Conservation (phyloP, 2,797 vertebrate genomes). For the Sebastes ruberrimus region DNA sequence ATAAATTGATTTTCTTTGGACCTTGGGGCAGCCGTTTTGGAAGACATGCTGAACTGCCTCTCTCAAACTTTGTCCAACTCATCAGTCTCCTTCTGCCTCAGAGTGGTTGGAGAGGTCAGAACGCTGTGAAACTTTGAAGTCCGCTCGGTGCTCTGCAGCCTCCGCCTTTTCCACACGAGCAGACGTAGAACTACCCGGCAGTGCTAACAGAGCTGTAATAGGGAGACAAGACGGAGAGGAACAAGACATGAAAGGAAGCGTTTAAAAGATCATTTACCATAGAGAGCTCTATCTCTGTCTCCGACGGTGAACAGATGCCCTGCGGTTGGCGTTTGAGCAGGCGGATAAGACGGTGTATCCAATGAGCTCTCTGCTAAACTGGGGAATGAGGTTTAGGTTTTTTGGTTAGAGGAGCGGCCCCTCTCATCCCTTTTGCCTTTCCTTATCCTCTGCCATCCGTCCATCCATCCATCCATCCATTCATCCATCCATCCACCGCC, state of each 20-base stretch:
- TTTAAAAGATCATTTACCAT: slow-evolving; percentile 48
- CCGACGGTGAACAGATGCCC: slow-evolving; percentile 36
- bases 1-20: slow-evolving; percentile 44
- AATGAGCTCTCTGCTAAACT: slow-evolving; percentile 54
- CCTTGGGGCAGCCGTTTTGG: slow-evolving; percentile 13
- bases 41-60: slow-evolving; percentile 12
- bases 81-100: slow-evolving; percentile 9
- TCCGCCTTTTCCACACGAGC: not conserved
- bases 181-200: not conserved
- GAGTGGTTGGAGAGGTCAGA: slow-evolving; percentile 22
- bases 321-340: slow-evolving; percentile 30
- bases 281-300: slow-evolving; percentile 36
- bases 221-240: slow-evolving; percentile 6
- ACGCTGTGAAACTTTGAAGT: slow-evolving; percentile 12
- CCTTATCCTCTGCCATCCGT: not conserved
- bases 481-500: not conserved
- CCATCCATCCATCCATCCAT: slow-evolving; percentile 4
- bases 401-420: not conserved
- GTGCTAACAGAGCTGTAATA: slow-evolving; percentile 25
- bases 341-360: slow-evolving; percentile 60
- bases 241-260: slow-evolving; percentile 50
- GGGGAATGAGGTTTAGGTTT: slow-evolving; percentile 34
- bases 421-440: slow-evolving; percentile 16
- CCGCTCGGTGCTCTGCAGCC: not conserved
- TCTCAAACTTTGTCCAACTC: slow-evolving; percentile 37